These are phyloP conservation scores for Icerya purchasi DNA, from an alignment of 2,888 invertebrate species.

Conservation along the genomic window DNA sequence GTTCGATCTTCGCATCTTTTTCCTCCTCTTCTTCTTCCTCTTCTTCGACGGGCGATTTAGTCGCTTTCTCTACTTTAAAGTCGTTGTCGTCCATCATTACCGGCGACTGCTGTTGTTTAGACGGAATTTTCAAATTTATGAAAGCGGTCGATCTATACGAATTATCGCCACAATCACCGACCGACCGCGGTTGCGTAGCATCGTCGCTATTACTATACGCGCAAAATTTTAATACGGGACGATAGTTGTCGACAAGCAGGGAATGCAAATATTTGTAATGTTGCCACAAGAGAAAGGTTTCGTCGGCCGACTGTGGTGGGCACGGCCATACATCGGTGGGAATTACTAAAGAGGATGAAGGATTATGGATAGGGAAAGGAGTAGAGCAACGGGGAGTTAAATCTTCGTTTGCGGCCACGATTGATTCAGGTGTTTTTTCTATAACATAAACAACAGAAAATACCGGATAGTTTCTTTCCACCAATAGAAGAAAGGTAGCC, in stretches of 20 bases:
- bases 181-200: too few relatives aligned
- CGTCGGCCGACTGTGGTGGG: slow-evolving; percentile 5
- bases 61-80: background rate
- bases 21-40: too few relatives aligned
- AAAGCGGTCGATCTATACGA: background rate
- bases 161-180: background rate
- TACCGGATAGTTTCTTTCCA: too few relatives aligned
- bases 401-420: background rate
- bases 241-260: background rate
- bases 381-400: background rate
- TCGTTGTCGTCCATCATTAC: too few relatives aligned
- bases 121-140: background rate
- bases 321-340: slow-evolving; percentile 2
- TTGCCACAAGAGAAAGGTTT: slow-evolving; percentile 5
- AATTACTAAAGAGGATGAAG: background rate
- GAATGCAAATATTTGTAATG: slow-evolving; percentile 5
- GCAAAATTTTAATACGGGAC: background rate
- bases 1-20: too few relatives aligned
- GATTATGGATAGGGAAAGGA: background rate
- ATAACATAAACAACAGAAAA: background rate
- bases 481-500: too few relatives aligned
- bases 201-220: background rate
- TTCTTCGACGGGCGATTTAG: background rate
- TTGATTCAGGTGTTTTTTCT: background rate
- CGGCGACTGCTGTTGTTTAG: too few relatives aligned